These are phyloP conservation scores for Oscheius onirici DNA, from an alignment of 2,888 invertebrate genomes.

Conservation along the genomic window DNA sequence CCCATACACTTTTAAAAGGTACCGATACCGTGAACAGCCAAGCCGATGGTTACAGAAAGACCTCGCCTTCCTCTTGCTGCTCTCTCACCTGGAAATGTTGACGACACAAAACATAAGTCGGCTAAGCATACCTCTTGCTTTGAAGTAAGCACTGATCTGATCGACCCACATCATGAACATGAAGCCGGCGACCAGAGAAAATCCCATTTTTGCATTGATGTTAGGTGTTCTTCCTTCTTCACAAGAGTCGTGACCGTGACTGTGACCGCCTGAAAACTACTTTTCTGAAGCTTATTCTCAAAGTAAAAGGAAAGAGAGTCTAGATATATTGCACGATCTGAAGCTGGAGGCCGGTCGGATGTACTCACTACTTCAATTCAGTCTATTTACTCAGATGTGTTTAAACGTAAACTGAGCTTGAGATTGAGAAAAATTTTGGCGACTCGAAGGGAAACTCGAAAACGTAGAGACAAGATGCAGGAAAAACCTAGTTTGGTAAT, in stretches of 20 bases:
- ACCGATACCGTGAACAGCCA: conserved; percentile 88
- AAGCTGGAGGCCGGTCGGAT: too few species aligned
- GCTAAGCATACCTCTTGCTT: conserved; percentile 45
- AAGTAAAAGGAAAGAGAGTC: too few species aligned
- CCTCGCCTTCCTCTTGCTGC: conserved; percentile 71
- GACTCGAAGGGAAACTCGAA: too few species aligned
- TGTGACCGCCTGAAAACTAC: conserved; percentile 12
- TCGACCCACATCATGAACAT: conserved; percentile 97
- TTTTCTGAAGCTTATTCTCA: too few species aligned
- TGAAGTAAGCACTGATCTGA: conserved; percentile 75
- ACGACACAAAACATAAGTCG: conserved; percentile 5
- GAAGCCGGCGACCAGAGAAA: conserved; percentile 92
- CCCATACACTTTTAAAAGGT: too few species aligned
- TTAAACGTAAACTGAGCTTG: too few species aligned
- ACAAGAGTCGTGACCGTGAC: conserved; percentile 29
- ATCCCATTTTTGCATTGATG: conserved; percentile 79
- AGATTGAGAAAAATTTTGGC: too few species aligned
- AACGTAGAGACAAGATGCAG: too few species aligned
- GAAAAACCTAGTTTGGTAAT: too few species aligned
- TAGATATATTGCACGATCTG: too few species aligned
- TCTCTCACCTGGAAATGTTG: conserved; percentile 42
- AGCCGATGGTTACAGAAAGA: conserved; percentile 91
- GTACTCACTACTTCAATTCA: too few species aligned
- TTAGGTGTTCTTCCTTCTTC: conserved; percentile 19
- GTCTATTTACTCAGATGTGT: too few species aligned